Base-by-base conservation (phyloP, 1,140 invertebrate genomes). In the Drosophila ironensis region DNA sequence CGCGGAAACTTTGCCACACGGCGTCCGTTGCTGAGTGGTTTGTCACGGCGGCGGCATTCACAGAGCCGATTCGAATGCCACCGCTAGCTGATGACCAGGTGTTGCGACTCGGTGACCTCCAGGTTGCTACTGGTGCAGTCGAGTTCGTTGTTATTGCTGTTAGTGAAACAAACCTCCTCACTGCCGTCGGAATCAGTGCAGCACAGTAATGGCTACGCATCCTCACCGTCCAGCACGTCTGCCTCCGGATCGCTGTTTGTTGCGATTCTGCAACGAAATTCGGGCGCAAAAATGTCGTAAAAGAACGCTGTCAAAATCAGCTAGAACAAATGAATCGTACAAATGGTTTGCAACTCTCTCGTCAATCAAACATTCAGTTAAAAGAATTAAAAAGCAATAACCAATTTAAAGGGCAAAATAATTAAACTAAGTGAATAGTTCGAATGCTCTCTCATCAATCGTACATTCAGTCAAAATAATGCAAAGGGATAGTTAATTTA, bases 201-300 rank as follows among this genome's bases (percentile, higher is more conserved):
- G 70, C 70, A 71, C 72, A 89, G 87, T 89, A 89, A 84, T 89
- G 87, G 87, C 87, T 89, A 89, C 82, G 87, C 87, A 38, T 88
- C 87, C 50, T 77, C 87, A 35, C 78, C 87, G 11, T 87, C 87
- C 57, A 80, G 50, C 17, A 68, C 54, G 12, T 86, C 87, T 3
- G 40, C 70, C 48, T 89, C 87, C 1, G 57, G 50, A 42, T 89
- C 87, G 17, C 24, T 48, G 37, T 66, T 86, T 8, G 78, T 72
- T 56, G 75, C 53, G 52, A 87, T 84, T 71, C 88, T 89, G 78
- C 40, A 63, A 53, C 52, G 35, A 54, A 33, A 41, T n/a, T 19
- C n/a, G 19, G 11, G 4, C 16, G 20, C n/a, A 2, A 53, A 60
- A 53, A 64, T 16, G 37, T 45, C 11, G 41, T 72, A 68, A 76